Percentiles rank a stretch among this genome's conserved stretches.
phyloP scores from a whole-genome alignment of 1,140 invertebrate genomes.

The Hycleus phaleratus region DNA sequence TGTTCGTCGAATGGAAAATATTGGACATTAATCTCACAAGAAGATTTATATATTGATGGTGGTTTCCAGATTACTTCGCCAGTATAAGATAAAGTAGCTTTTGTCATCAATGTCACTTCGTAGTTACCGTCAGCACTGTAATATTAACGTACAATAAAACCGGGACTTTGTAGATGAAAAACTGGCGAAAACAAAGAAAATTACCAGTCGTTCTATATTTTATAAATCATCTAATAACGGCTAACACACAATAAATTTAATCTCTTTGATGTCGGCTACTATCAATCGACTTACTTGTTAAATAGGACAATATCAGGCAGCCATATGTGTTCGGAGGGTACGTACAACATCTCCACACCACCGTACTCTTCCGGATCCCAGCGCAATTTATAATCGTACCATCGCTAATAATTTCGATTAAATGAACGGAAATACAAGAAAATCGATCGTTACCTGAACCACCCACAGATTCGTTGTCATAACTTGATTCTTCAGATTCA shows the following conservation, averaged over 20 bases:
- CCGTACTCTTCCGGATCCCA: conserved; percentile 93
- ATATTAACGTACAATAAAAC: conserved; percentile 4
- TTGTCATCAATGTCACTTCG: conserved; percentile 95
- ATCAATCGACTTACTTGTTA: conserved; percentile 61
- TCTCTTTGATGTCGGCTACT: too few relatives aligned
- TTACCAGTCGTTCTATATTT: too few relatives aligned
- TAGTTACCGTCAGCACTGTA: conserved; percentile 92
- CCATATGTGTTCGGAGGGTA: conserved; percentile 90
- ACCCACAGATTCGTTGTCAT: conserved; percentile 96
- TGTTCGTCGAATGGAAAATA: conserved; percentile 95
- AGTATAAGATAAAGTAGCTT: conserved; percentile 82
- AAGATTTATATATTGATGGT: conserved; percentile 97
- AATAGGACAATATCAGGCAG: conserved; percentile 83
- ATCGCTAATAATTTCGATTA: conserved; percentile 57
- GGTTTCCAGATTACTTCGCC: conserved; percentile 95
- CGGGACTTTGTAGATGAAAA: background rate
- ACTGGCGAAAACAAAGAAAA: too few relatives aligned
- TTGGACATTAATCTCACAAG: conserved; percentile 91
- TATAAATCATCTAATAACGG: too few relatives aligned
- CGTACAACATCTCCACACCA: conserved; percentile 85
- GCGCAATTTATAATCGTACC: conserved; percentile 86
- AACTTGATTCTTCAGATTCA: conserved; percentile 89
- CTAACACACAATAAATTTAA: too few relatives aligned
- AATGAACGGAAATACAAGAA: background rate
- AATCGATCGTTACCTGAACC: conserved; percentile 57